Evolutionary conservation across 2,888 invertebrate species (phyloP), one percentile per base, ranked within the genome.

Genomic region (Hemicrepidius hirtus): DNA sequence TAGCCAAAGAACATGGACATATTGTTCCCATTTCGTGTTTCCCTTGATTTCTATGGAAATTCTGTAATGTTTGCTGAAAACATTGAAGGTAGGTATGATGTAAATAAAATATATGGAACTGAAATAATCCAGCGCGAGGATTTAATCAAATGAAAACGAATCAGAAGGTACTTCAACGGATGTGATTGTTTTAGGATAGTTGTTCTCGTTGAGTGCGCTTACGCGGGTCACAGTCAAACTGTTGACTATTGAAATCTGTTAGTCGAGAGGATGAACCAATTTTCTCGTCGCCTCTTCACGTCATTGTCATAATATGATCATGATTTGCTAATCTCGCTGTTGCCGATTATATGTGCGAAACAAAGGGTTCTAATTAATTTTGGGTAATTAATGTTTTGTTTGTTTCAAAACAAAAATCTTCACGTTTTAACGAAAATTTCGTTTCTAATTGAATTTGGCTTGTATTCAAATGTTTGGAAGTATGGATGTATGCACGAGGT

Each of bases 181-280:
- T 73, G 73, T 73, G 76, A 79, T 80, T 79, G 79, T 80, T 80
- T 79, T 75, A 76, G 76, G 73, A 80, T 79, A 79, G 78, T 78
- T 80, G 79, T 77, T 80, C 74, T 65, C 71, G 68, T 73, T 63
- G 73, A 79, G 79, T 64, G 75, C 71, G 68, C 79, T 80, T 68
- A 68, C 73, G 32, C 70, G 74, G 80, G 81, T 80, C 81, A 79
- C 81, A 81, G 81, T 81, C 75, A 80, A 80, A 82, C 80, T 81
- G 82, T 82, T 81, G 81, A 82, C 81, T 82, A 82, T 82, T 81
- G 80, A 83, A 83, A 82, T 82, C 82, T 81, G 81, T 75, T 74
- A 80, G 76, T 81, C 77, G 77, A 83, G 82, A 78, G 83, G 82
- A 82, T 81, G 82, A 83, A 83, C 83, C 82, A 84, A 84, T 83